These are phyloP conservation scores for Odocoileus virginianus DNA, from an alignment of 2,113 vertebrate genomes.

Conservation along the genomic window DNA sequence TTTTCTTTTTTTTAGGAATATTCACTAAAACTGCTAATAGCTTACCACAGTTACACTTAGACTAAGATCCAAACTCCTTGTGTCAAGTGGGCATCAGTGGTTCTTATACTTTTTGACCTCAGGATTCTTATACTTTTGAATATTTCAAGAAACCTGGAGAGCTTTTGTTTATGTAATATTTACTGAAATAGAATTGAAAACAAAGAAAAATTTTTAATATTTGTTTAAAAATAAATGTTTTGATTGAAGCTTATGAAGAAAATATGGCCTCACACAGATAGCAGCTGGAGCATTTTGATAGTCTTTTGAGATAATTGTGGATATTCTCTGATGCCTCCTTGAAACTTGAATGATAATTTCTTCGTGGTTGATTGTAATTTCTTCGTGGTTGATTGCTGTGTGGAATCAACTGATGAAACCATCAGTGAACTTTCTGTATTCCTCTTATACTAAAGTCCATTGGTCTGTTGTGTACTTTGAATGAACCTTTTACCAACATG, in stretches of 20 bases:
- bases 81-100: background rate
- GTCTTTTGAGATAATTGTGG: background rate
- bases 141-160: background rate
- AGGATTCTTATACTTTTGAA: background rate
- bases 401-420: background rate
- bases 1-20: background rate
- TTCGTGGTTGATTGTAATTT: too few species aligned
- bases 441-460: background rate
- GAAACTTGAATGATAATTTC: background rate
- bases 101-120: background rate
- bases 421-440: background rate
- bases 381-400: background rate
- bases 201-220: background rate
- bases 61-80: background rate
- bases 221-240: slow-evolving; percentile 17
- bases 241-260: background rate
- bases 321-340: background rate
- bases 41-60: background rate
- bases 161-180: background rate
- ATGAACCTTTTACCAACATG: background rate
- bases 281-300: background rate
- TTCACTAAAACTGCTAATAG: background rate
- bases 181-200: background rate
- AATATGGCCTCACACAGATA: background rate
- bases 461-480: background rate